Base-by-base conservation (phyloP, 2,113 vertebrate species). In the Phalacrocorax brasilianus region DNA sequence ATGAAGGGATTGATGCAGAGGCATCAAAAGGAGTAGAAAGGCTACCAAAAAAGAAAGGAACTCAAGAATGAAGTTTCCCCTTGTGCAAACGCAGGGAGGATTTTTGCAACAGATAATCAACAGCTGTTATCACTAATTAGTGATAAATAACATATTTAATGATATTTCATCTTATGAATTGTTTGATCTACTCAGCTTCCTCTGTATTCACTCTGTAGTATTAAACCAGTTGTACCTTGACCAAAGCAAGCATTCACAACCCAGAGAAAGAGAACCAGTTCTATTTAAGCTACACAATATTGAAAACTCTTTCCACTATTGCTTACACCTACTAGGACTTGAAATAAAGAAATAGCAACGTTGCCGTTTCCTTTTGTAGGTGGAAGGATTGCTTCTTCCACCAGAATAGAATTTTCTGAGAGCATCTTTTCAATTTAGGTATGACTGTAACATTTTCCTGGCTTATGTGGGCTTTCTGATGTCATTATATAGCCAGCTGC, bases 401-500 rank as follows among this genome's bases (percentile, higher is more conserved):
- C 59, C 27, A 92, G 55, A 96, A 90, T 3, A 90, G 75, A 82
- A 79, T 94, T 89, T 92, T 89, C 50, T 91, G 80, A 93, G 42
- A 94, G 42, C 44, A 86, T 93, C 86, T 93, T 94, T 94, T 86
- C 75, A 83, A 59, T 82, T 91, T 65, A 79, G 67, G 65, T 81
- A n/a, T 12, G 6, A 85, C 23, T 52, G 70, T 67, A 95, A 96
- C 50, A 88, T 95, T 96, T 97, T 96, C 91, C 97, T 96, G 97
- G 93, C 94, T 94, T 77, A 79, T n/a, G 35, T n/a, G 30, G 65
- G 40, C 73, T 44, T 86, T 94, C 86, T 82, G 82, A 95, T 81
- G 82, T 93, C 89, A 96, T 75, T 66, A 62, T 68, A 61, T 9
- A 96, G 85, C 33, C 86, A 95, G 90, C 65, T 91, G 86, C 28